A percentile compares a stretch with the other conserved stretches of the same genome.
These are phyloP conservation scores for Hirundichthys speculiger DNA, from an alignment of 2,113 vertebrate genomes.

Conservation along the genomic window DNA sequence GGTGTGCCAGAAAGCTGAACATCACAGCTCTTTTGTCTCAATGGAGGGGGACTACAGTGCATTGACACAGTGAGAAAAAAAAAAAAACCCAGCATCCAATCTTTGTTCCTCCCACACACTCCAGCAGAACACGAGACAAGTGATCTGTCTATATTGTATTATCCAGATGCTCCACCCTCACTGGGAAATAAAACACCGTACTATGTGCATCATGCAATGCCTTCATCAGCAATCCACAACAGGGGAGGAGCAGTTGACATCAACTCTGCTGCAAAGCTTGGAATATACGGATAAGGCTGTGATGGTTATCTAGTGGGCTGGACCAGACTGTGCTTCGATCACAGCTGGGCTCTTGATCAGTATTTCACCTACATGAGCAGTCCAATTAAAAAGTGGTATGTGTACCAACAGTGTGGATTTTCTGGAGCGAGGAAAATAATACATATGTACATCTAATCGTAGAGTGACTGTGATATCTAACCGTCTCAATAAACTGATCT, in stretches of 20 bases:
- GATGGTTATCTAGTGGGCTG: conserved; percentile 26
- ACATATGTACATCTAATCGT: conserved; percentile 12
- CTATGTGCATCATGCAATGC: conserved; percentile 16
- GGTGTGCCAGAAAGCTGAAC: conserved; percentile 24
- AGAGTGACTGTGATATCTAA: conserved; percentile 1
- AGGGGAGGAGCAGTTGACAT: conserved; percentile 2
- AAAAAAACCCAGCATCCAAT: conserved; percentile 41
- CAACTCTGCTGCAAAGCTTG: neutral
- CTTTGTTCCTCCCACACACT: conserved; percentile 71
- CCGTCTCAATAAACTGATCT: neutral
- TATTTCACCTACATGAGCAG: conserved; percentile 23
- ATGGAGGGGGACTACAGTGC: conserved; percentile 46
- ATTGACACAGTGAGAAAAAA: conserved; percentile 45
- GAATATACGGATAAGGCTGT: conserved; percentile 3
- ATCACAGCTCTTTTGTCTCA: conserved; percentile 58
- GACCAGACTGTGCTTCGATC: conserved; percentile 20
- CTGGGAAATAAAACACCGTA: conserved; percentile 60
- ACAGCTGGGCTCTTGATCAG: conserved; percentile 33
- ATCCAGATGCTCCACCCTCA: conserved; percentile 70
- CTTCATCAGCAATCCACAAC: conserved; percentile 47
- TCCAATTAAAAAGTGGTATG: neutral
- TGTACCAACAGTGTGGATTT: neutral
- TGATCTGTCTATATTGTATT: conserved; percentile 66
- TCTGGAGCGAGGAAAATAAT: neutral
- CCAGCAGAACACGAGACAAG: conserved; percentile 53